Evolutionary conservation across 2,797 vertebrate species (phyloP).

Genomic region (Hipposideros larvatus): DNA sequence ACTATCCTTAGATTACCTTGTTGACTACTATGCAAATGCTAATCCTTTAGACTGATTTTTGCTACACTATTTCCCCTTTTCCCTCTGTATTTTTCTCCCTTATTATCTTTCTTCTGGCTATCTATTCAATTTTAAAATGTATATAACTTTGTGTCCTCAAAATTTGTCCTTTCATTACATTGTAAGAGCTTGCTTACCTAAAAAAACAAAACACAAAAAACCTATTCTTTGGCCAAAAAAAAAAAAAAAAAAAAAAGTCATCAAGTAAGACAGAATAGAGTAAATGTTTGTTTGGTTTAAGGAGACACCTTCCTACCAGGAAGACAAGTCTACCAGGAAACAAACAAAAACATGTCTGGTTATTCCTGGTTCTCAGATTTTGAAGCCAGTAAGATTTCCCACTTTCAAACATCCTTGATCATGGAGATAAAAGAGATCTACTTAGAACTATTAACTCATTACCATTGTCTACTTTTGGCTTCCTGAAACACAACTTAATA

Average conservation of each 20-base stretch:
- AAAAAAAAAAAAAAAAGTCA: background rate
- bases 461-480: background rate
- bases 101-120: background rate
- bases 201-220: background rate
- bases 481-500: constrained; percentile 27
- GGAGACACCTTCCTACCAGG: background rate
- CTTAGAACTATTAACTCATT: constrained; percentile 18
- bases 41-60: background rate
- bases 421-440: background rate
- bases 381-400: background rate
- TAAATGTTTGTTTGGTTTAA: background rate
- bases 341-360: background rate
- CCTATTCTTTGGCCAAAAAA: background rate
- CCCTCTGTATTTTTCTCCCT: background rate
- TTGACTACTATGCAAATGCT: background rate
- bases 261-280: background rate
- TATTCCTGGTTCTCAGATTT: background rate
- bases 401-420: background rate
- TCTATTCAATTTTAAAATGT: background rate
- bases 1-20: background rate
- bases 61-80: background rate
- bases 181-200: background rate
- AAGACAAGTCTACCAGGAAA: constrained; percentile 13
- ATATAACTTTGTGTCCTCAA: background rate
- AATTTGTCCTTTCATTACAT: background rate